phyloP scores from a whole-genome alignment of 2,113 vertebrate species.

The Procavia capensis region DNA sequence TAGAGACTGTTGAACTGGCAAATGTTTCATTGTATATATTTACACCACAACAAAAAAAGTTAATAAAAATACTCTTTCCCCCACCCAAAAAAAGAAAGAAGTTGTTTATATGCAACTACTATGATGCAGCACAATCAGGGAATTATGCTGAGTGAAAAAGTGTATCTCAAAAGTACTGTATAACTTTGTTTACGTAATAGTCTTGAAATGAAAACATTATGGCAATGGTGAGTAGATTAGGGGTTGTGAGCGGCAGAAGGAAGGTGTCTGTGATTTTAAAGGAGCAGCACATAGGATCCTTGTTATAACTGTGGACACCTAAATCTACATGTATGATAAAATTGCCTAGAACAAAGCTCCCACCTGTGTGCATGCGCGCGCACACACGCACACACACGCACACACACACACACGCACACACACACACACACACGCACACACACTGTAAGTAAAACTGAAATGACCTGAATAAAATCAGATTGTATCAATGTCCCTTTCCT shows the following conservation, averaged over 20 bases:
- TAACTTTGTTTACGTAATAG: neutral
- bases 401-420: neutral
- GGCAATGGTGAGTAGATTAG: neutral
- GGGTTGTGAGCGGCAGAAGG: neutral
- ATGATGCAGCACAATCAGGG: neutral
- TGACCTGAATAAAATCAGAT: neutral
- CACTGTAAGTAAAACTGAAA: neutral
- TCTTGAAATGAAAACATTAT: neutral
- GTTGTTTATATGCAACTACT: neutral
- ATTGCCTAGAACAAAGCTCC: neutral
- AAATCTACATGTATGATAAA: neutral
- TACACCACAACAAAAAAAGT: too few relatives aligned
- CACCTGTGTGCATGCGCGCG: too few relatives aligned
- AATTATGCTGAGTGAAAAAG: neutral
- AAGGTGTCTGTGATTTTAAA: neutral
- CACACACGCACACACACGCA: neutral
- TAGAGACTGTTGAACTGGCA: neutral
- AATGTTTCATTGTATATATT: too few relatives aligned
- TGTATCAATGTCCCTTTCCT: neutral
- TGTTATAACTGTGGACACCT: neutral
- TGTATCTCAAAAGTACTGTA: neutral
- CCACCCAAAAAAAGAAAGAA: too few relatives aligned
- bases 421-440: too few relatives aligned
- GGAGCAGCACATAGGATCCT: rapidly evolving
- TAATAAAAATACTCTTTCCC: too few relatives aligned